Conservation (phyloP, 1,140 invertebrate genomes). For the Drosophila busckii region DNA sequence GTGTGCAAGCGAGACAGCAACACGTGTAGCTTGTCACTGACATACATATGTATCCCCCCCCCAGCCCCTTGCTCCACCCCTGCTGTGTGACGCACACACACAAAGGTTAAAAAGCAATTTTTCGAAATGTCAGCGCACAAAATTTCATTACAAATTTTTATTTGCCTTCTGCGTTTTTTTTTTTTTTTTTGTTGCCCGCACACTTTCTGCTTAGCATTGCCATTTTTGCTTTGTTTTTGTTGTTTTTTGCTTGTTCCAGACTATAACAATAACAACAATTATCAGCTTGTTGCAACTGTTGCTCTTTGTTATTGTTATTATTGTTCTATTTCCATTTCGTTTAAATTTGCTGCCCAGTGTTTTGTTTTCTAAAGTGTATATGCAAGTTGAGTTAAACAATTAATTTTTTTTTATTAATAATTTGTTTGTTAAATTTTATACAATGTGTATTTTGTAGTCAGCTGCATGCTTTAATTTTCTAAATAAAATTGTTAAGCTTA, state of each 20-base stretch:
- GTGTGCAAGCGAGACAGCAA: constrained; percentile 47
- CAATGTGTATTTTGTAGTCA: too few species aligned
- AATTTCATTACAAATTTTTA: constrained; percentile 75
- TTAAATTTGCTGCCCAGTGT: constrained; percentile 1
- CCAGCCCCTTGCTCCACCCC: neutral
- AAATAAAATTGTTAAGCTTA: too few species aligned
- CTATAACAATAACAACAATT: constrained; percentile 30
- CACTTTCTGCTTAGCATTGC: constrained; percentile 16
- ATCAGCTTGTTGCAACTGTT: constrained; percentile 15
- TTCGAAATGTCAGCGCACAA: constrained; percentile 74
- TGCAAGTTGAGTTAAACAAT: too few species aligned
- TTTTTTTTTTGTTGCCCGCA: constrained; percentile 11
- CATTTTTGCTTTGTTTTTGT: constrained; percentile 16
- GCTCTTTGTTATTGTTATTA: constrained; percentile 12
- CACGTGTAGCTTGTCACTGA: constrained; percentile 66
- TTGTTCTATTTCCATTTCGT: constrained; percentile 20
- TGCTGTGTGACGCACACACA: constrained; percentile 6
- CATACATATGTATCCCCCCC: constrained; percentile 23
- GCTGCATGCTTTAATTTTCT: too few species aligned
- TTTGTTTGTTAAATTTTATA: too few species aligned
- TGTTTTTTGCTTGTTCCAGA: constrained; percentile 17
- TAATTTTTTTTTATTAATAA: too few species aligned
- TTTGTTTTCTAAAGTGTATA: too few species aligned
- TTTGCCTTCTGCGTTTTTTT: constrained; percentile 47
- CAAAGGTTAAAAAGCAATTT: constrained; percentile 77